These are phyloP conservation scores for Semicossyphus pulcher DNA, from an alignment of 2,113 vertebrate species.

Conservation along the genomic window DNA sequence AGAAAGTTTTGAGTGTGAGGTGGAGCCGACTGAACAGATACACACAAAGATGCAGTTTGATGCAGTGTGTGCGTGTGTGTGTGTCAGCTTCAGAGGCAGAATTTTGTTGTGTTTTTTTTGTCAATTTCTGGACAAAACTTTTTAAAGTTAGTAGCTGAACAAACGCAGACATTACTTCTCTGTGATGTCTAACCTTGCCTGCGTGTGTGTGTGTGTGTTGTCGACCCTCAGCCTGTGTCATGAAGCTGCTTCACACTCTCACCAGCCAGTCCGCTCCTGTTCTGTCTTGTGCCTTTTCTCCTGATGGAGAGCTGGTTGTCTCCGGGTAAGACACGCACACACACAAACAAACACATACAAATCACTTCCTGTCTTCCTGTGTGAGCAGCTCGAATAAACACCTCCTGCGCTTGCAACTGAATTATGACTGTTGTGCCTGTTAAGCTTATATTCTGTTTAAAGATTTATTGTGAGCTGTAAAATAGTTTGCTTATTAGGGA, in stretches of 20 bases:
- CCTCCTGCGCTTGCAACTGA: background rate
- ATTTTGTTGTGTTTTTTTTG: background rate
- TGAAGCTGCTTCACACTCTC: constrained; percentile 84
- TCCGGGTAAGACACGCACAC: constrained; percentile 85
- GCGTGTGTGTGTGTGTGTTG: constrained; percentile 22
- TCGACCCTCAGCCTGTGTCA: constrained; percentile 79
- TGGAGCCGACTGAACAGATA: background rate
- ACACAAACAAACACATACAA: background rate
- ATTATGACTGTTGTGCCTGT: constrained; percentile 6
- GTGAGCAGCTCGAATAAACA: constrained; percentile 18
- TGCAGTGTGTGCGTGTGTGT: constrained; percentile 13
- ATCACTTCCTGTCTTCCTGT: background rate
- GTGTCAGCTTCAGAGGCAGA: background rate
- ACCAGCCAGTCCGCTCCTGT: constrained; percentile 88
- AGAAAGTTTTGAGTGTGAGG: constrained; percentile 14
- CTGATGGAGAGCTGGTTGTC: constrained; percentile 87
- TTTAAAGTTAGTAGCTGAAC: background rate
- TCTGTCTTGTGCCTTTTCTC: constrained; percentile 89
- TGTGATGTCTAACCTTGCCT: background rate
- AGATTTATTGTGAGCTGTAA: constrained; percentile 16
- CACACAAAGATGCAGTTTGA: constrained; percentile 7
- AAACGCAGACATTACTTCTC: background rate
- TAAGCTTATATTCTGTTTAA: background rate
- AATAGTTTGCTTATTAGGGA: constrained; percentile 8
- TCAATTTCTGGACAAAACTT: background rate